phyloP scores from a whole-genome alignment of 2,797 vertebrate genomes.

The Poecile montanus region DNA sequence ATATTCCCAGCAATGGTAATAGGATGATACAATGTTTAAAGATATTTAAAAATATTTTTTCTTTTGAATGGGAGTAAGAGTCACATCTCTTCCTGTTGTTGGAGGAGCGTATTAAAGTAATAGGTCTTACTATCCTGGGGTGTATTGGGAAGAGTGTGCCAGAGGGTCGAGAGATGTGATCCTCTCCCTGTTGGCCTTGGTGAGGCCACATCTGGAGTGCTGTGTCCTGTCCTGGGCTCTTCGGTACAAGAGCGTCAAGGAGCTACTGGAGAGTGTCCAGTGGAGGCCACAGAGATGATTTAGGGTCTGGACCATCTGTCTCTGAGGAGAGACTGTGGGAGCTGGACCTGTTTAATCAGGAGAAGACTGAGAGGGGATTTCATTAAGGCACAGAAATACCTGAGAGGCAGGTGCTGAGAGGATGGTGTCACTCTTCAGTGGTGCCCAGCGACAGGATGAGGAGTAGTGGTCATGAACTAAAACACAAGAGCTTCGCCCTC shows the following conservation, averaged over 20 bases:
- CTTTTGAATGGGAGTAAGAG: constrained; percentile 18
- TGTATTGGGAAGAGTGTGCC: not conserved
- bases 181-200: not conserved
- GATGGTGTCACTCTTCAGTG: not conserved
- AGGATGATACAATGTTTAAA: not conserved
- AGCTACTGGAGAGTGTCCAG: not conserved
- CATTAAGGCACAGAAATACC: not conserved
- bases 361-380: not conserved
- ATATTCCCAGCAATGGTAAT: not conserved
- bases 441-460: not conserved
- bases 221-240: not conserved
- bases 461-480: not conserved
- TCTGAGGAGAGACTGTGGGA: too few species aligned
- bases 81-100: not conserved
- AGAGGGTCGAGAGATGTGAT: not conserved
- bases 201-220: not conserved
- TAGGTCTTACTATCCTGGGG: not conserved
- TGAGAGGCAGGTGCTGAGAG: not conserved
- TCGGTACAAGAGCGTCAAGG: not conserved
- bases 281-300: not conserved
- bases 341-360: not conserved
- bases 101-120: not conserved
- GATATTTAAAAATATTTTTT: not conserved
- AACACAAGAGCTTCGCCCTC: not conserved
- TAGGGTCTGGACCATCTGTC: not conserved